A percentile compares a stretch with the other conserved stretches of the same genome.
Conservation (phyloP, 2,113 vertebrate species). For the Crotalus viridis region DNA sequence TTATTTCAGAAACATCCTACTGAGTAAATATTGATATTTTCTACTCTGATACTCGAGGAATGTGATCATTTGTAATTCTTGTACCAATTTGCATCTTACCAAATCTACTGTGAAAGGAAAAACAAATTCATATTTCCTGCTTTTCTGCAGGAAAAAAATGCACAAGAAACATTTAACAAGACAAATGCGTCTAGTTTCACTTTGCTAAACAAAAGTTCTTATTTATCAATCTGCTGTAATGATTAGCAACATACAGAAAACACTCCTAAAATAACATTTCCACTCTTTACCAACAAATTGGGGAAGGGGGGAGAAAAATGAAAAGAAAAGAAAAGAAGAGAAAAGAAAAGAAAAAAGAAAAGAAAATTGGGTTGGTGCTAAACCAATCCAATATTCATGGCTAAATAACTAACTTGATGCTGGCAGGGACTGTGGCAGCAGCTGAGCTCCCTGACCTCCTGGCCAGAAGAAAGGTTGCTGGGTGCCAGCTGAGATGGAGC, state of each 20-base stretch:
- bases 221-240: slow-evolving; percentile 14
- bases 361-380: slow-evolving; percentile 52
- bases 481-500: slow-evolving; percentile 52
- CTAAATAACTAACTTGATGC: slow-evolving; percentile 55
- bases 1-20: slow-evolving; percentile 15
- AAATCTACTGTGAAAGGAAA: slow-evolving; percentile 39
- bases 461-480: slow-evolving; percentile 41
- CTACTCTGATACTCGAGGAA: background rate
- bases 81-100: slow-evolving; percentile 9
- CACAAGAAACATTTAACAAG: background rate
- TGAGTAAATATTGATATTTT: slow-evolving; percentile 15
- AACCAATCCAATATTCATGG: slow-evolving; percentile 56
- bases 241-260: slow-evolving; percentile 34
- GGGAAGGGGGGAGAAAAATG: background rate
- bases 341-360: background rate
- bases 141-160: slow-evolving; percentile 21
- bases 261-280: slow-evolving; percentile 28
- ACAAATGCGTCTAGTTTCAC: slow-evolving; percentile 33
- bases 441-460: slow-evolving; percentile 54
- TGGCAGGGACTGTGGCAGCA: slow-evolving; percentile 60
- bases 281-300: slow-evolving; percentile 37
- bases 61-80: slow-evolving; percentile 26
- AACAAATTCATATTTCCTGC: slow-evolving; percentile 32
- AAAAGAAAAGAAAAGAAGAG: slow-evolving; percentile 9
- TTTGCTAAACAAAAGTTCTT: slow-evolving; percentile 39